phyloP scores from a whole-genome alignment of 2,797 vertebrate species.

The Oreochromis grahami region DNA sequence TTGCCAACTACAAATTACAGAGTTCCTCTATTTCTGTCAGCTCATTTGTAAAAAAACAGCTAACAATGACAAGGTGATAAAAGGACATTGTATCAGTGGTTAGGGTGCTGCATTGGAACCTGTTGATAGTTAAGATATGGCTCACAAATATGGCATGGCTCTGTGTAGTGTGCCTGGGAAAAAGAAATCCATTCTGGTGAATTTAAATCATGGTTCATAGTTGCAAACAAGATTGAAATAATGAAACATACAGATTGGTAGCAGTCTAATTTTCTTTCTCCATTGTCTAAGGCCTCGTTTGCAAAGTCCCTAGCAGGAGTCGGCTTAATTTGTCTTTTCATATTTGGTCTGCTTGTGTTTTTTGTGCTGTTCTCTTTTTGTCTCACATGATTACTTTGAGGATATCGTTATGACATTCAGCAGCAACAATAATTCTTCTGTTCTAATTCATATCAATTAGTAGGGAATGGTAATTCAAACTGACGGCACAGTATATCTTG shows the following conservation, averaged over 20 bases:
- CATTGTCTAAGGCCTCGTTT: slow-evolving; percentile 67
- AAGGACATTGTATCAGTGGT: slow-evolving; percentile 64
- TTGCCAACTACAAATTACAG: slow-evolving; percentile 72
- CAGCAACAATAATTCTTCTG: slow-evolving; percentile 93
- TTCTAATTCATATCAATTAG: slow-evolving; percentile 96
- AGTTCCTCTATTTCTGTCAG: slow-evolving; percentile 75
- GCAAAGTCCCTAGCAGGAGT: slow-evolving; percentile 70
- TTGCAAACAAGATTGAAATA: slow-evolving; percentile 69
- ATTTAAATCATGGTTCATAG: slow-evolving; percentile 46
- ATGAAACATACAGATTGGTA: slow-evolving; percentile 67
- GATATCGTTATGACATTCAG: slow-evolving; percentile 88
- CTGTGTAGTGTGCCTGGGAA: neutral
- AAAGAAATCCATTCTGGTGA: slow-evolving; percentile 11
- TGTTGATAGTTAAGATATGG: slow-evolving; percentile 35
- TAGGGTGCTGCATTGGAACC: slow-evolving; percentile 49
- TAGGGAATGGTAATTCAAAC: slow-evolving; percentile 89
- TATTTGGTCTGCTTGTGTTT: slow-evolving; percentile 70
- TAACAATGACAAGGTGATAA: slow-evolving; percentile 72
- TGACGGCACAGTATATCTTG: slow-evolving; percentile 87
- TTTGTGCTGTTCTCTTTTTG: slow-evolving; percentile 73
- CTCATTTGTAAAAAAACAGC: slow-evolving; percentile 74
- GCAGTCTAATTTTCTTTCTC: slow-evolving; percentile 62
- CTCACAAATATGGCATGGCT: slow-evolving; percentile 17
- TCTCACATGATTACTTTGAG: slow-evolving; percentile 78
- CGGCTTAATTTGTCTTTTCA: slow-evolving; percentile 74